A percentile compares a stretch with the other conserved stretches of the same genome.
phyloP scores from a whole-genome alignment of 2,797 vertebrate species.

The Acipenser ruthenus region DNA sequence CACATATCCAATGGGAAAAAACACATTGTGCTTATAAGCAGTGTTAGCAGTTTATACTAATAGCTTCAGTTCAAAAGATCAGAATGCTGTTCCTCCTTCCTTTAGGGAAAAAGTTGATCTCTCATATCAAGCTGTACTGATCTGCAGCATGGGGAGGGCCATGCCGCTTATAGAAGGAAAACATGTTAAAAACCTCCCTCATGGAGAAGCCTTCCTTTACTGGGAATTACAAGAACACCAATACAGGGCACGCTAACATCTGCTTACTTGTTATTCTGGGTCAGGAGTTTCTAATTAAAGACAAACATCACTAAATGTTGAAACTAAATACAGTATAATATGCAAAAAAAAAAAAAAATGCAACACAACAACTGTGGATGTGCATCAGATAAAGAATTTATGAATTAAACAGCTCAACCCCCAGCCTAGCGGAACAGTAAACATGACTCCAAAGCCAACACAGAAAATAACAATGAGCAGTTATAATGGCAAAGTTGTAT shows the following conservation, averaged over 20 bases:
- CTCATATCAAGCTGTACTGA: background rate
- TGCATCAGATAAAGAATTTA: no score
- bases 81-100: background rate
- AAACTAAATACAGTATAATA: background rate
- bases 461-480: no score
- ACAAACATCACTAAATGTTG: background rate
- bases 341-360: no score
- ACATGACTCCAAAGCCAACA: no score
- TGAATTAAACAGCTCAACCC: no score
- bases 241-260: background rate
- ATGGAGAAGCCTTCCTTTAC: background rate
- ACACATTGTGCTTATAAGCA: background rate
- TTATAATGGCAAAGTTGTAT: background rate
- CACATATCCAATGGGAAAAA: background rate
- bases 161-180: background rate
- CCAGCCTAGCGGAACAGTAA: no score
- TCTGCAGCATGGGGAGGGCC: background rate
- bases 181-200: background rate
- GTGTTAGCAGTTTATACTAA: background rate
- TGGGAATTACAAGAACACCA: background rate
- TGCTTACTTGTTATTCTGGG: background rate
- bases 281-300: background rate
- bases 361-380: no score
- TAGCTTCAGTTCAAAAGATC: constrained; percentile 2
- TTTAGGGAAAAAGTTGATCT: background rate